phyloP scores from a whole-genome alignment of 2,113 vertebrate genomes.

The Forbesichthys papilliferus region DNA sequence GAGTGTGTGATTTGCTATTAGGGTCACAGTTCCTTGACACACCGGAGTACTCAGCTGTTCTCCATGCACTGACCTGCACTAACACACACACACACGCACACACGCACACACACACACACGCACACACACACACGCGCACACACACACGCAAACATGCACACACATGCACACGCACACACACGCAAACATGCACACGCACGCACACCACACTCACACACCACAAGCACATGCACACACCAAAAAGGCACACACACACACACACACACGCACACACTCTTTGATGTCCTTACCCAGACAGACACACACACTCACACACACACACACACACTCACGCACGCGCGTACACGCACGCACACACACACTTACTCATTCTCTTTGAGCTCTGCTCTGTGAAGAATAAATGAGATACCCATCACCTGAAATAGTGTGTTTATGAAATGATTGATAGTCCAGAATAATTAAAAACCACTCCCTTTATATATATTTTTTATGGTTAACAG shows the following conservation, averaged over 20 bases:
- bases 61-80: no score
- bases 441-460: not conserved
- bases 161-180: not conserved
- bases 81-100: not conserved
- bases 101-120: not conserved
- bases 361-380: slow-evolving; percentile 9
- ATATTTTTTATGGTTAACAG: no score
- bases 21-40: slow-evolving; percentile 66
- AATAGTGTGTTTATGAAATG: not conserved
- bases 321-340: slow-evolving; percentile 12
- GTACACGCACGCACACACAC: not conserved
- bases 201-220: not conserved
- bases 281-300: slow-evolving; percentile 4
- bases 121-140: not conserved
- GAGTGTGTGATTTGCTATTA: slow-evolving; percentile 75
- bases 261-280: not conserved
- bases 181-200: not conserved
- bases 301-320: slow-evolving; percentile 30
- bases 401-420: slow-evolving; percentile 19
- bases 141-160: not conserved
- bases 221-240: not conserved
- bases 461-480: not conserved
- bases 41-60: slow-evolving; percentile 34
- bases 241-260: not conserved
- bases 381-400: slow-evolving; percentile 15